Base-by-base conservation (phyloP, 92 coral and sea anemone species). In the Ricordea florida region DNA sequence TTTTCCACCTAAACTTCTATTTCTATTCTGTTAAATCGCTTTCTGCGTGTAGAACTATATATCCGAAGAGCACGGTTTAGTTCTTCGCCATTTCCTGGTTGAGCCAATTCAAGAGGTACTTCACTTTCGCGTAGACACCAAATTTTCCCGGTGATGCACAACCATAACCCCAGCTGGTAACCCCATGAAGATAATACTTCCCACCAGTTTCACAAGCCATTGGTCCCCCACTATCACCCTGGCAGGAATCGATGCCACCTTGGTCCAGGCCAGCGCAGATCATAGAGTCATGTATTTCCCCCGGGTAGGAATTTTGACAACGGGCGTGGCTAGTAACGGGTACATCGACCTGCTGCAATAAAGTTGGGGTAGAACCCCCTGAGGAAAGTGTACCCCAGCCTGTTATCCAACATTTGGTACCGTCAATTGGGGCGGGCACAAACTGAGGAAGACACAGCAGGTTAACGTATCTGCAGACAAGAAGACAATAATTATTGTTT, bases 111-210 rank as follows among this genome's bases (percentile, higher is more conserved):
- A 29, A 29, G 11, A 56, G 38, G 42, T 13, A 56, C 6, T 41
- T 37, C 18, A 56, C 40, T 31, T 56, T 56, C 22, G 62, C 62
- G 62, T 56, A 56, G 31, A 56, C 62, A 7, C 40, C 62, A 17
- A 29, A 56, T 14, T 31, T 56, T 27, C 29, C 17, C 7, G 42
- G 40, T 17, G 6, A 37, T 29, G 42, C 62, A 16, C 62, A 56
- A 1, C 42, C 42, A 15, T 56, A 25, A 5, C 42, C 62, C 62
- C 62, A 56, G 16, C 62, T 31, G 21, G 40, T 55, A 16, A 41
- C 42, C 33, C 62, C 62, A 15, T 56, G 13, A 15, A 56, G 6
- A 26, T 29, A 29, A 37, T 41, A 56, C 33, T 24, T 10, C 2
- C 34, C 60, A 7, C n/a, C 29, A 36, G 26, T 25, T 27, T 52